Percentiles rank a stretch among this genome's conserved stretches.
Evolutionary conservation across 2,888 invertebrate species (phyloP).

Genomic region (Exephanes ischioxanthus): DNA sequence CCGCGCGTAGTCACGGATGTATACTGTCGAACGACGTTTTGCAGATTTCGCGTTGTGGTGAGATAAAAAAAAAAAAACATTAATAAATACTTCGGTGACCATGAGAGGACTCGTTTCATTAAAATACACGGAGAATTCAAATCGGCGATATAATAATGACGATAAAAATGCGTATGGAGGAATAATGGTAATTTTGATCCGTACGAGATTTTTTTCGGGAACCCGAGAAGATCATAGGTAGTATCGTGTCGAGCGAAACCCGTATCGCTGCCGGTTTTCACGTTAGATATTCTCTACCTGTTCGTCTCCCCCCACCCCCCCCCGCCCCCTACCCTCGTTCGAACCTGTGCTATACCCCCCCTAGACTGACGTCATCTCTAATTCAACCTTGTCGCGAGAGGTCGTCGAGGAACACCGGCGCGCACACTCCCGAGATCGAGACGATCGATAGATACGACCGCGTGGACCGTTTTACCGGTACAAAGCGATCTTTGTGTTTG

Average conservation of each 20-base stretch:
- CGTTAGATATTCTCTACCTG: constrained; percentile 65
- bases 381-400: constrained; percentile 70
- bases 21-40: neutral
- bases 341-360: constrained; percentile 43
- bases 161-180: neutral
- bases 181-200: constrained; percentile 43
- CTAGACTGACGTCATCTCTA: constrained; percentile 71
- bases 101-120: constrained; percentile 44
- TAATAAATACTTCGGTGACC: constrained; percentile 9
- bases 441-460: constrained; percentile 52
- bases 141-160: neutral
- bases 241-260: constrained; percentile 10
- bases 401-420: constrained; percentile 53
- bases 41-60: neutral
- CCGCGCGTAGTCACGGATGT: neutral
- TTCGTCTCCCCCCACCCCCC: constrained; percentile 56
- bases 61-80: neutral
- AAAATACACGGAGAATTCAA: constrained; percentile 16
- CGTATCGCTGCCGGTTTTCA: constrained; percentile 44
- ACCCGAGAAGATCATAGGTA: constrained; percentile 31
- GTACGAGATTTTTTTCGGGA: constrained; percentile 26
- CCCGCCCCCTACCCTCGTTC: constrained; percentile 23
- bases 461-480: constrained; percentile 10
- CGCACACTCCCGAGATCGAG: constrained; percentile 49
- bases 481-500: neutral